These are phyloP conservation scores for Neomonachus schauinslandi DNA, from an alignment of 2,113 vertebrate species.

Conservation along the genomic window DNA sequence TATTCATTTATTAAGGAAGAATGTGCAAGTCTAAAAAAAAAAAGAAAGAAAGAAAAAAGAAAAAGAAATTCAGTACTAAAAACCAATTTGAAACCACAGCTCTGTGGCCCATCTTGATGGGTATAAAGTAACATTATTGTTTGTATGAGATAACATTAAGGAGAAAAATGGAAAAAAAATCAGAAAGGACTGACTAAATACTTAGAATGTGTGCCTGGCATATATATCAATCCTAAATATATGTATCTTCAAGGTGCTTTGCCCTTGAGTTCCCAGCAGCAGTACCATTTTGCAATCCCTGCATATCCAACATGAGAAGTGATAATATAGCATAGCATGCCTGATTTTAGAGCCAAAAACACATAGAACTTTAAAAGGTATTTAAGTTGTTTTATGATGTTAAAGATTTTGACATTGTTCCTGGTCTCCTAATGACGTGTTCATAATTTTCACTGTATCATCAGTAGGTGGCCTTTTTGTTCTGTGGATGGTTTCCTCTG, in stretches of 20 bases:
- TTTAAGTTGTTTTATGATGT: background rate
- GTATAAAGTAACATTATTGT: background rate
- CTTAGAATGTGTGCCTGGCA: background rate
- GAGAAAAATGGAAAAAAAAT: background rate
- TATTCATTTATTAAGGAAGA: background rate
- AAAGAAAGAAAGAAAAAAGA: background rate
- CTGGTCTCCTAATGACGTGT: background rate
- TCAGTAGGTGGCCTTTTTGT: background rate
- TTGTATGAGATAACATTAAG: background rate
- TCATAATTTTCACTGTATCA: background rate
- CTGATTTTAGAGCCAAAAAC: background rate
- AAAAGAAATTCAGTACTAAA: background rate
- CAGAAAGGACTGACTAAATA: background rate
- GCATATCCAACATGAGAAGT: too few species aligned
- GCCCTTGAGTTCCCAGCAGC: background rate
- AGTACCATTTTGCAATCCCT: background rate
- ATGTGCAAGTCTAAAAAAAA: background rate
- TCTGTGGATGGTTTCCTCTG: background rate
- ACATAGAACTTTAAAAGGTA: background rate
- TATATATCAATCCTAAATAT: background rate
- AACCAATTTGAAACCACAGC: background rate
- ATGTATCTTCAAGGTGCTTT: background rate
- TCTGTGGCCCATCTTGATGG: background rate
- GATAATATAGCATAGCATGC: background rate
- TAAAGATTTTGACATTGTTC: background rate